These are phyloP conservation scores for Microtus obscurus DNA, from an alignment of 2,797 vertebrate species.

Conservation along the genomic window DNA sequence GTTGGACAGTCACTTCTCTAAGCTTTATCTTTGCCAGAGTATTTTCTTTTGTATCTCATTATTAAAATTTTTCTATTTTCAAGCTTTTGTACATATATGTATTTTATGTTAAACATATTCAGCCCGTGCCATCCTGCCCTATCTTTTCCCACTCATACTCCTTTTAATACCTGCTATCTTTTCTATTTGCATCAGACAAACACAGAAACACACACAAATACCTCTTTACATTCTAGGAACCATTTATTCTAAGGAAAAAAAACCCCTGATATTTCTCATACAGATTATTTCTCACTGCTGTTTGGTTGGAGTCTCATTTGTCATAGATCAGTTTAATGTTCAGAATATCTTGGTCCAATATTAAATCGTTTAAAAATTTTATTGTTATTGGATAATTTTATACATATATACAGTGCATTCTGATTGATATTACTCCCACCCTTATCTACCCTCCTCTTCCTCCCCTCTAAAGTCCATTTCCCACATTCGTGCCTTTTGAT, in stretches of 20 bases:
- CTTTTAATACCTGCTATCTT: not conserved
- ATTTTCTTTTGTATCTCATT: constrained; percentile 33
- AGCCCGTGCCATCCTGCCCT: not conserved
- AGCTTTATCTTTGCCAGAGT: not conserved
- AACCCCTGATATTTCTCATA: not conserved
- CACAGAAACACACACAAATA: not conserved
- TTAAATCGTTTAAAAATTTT: not conserved
- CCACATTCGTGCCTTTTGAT: not conserved
- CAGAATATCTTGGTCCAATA: not conserved
- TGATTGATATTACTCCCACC: too few species aligned
- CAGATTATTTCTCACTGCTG: not conserved
- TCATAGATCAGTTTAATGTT: not conserved
- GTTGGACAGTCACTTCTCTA: not conserved
- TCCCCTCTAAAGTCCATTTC: not conserved
- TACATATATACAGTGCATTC: not conserved
- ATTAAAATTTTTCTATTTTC: not conserved
- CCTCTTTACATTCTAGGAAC: not conserved
- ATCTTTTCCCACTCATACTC: not conserved
- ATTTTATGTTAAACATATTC: not conserved
- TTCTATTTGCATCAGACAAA: not conserved
- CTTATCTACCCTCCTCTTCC: not conserved
- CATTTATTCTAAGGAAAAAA: not conserved
- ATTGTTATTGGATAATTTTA: not conserved
- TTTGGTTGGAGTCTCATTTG: not conserved
- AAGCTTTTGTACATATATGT: not conserved